Conservation (phyloP, 2,888 invertebrate genomes). For the Acanthosepion lycidas region DNA sequence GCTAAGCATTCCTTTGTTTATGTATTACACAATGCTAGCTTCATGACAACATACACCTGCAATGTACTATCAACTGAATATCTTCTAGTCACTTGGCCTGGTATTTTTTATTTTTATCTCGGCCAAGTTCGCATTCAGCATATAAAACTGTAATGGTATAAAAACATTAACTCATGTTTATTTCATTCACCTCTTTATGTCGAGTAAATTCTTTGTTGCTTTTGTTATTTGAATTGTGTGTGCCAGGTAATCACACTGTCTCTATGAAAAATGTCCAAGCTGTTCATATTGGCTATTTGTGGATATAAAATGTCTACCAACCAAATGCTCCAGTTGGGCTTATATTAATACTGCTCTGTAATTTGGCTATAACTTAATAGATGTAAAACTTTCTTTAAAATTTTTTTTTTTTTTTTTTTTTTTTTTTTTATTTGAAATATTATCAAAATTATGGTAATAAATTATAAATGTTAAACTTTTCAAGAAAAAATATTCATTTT, state of each 20-base stretch:
- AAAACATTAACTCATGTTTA: conserved; percentile 14
- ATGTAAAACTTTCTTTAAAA: not conserved
- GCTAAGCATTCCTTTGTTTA: conserved; percentile 13
- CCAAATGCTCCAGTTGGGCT: not conserved
- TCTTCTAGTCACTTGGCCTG: conserved; percentile 33
- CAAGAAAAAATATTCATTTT: not conserved
- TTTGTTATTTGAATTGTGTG: not conserved
- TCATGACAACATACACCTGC: conserved; percentile 33
- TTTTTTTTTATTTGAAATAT: not conserved
- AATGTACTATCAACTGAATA: not conserved
- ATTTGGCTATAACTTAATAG: not conserved
- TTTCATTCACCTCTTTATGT: conserved; percentile 1
- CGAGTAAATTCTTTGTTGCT: conserved; percentile 33
- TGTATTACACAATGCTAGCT: conserved; percentile 12
- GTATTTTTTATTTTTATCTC: not conserved
- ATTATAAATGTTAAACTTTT: not conserved
- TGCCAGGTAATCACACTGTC: conserved; percentile 33
- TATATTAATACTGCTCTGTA: not conserved
- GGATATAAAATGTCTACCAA: not conserved
- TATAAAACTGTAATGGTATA: not conserved
- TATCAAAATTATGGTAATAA: not conserved
- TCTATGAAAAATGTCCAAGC: not conserved
- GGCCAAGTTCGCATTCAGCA: not conserved
- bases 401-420: not conserved
- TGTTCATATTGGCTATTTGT: not conserved